A percentile compares a stretch with the other conserved stretches of the same genome.
Conservation (phyloP, 2,888 invertebrate genomes). For the Campopleginae sp. region DNA sequence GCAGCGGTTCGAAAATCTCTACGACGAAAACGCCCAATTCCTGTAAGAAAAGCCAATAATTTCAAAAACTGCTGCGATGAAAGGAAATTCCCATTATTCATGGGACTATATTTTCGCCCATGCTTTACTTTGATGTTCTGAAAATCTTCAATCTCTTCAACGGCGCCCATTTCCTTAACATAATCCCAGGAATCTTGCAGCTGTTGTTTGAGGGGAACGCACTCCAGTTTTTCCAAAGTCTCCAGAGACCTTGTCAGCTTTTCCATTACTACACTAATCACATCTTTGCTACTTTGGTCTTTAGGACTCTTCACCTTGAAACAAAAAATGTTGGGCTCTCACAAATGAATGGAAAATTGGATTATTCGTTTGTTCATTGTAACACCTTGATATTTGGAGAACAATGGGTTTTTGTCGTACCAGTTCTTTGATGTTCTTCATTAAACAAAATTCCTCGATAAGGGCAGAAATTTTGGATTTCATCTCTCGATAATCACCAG, state of each 20-base stretch:
- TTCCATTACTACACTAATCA: conserved; percentile 69
- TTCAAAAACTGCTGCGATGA: neutral
- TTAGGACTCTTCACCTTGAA: conserved; percentile 32
- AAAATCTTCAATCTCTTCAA: conserved; percentile 80
- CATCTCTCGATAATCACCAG: conserved; percentile 75
- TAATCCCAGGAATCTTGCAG: conserved; percentile 79
- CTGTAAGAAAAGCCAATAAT: conserved; percentile 68
- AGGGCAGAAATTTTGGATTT: conserved; percentile 74
- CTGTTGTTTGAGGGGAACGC: conserved; percentile 77
- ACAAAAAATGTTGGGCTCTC: neutral
- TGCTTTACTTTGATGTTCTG: conserved; percentile 80
- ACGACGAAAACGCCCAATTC: conserved; percentile 80
- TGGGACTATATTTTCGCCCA: neutral
- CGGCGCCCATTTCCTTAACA: conserved; percentile 80
- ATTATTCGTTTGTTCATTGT: neutral
- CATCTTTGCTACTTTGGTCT: conserved; percentile 52
- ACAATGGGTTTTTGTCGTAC: conserved; percentile 66
- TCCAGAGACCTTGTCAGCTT: conserved; percentile 75
- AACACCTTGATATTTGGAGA: no score
- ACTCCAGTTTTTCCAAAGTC: conserved; percentile 78
- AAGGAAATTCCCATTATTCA: neutral
- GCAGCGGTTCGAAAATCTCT: conserved; percentile 78
- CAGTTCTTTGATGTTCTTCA: conserved; percentile 71
- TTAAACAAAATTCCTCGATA: conserved; percentile 76
- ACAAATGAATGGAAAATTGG: neutral